phyloP scores from a whole-genome alignment of 2,113 vertebrate genomes.

The Falcunculus frontatus region DNA sequence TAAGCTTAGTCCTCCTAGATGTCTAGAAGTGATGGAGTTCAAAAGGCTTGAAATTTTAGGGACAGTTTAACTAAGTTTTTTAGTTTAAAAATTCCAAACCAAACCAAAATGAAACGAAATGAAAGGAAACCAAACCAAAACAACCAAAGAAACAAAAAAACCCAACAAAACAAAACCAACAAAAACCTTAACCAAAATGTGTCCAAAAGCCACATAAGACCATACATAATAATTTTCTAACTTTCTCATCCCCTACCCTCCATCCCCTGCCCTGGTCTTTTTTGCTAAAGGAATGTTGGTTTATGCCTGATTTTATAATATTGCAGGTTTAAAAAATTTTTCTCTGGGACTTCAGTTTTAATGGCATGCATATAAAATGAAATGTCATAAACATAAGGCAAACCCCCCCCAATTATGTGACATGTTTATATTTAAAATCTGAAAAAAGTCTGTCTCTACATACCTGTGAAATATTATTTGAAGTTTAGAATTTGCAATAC shows the following conservation, averaged over 20 bases:
- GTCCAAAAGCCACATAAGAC: not conserved
- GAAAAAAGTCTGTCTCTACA: conserved; percentile 53
- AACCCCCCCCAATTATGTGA: not conserved
- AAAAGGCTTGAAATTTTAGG: not conserved
- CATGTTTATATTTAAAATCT: conserved; percentile 70
- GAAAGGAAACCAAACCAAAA: not conserved
- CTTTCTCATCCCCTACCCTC: fast-evolving
- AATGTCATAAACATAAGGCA: conserved; percentile 67
- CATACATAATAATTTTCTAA: not conserved
- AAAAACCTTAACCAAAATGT: not conserved
- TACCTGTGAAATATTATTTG: conserved; percentile 36
- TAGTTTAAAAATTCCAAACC: not conserved
- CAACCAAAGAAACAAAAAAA: not conserved
- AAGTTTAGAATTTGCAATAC: conserved; percentile 42
- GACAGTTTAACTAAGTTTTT: not conserved
- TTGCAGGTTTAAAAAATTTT: conserved; percentile 53
- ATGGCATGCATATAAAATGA: conserved; percentile 69
- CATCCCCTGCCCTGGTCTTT: fast-evolving
- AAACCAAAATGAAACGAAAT: not conserved
- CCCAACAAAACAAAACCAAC: not conserved
- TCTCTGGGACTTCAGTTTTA: conserved; percentile 8
- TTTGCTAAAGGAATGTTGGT: conserved; percentile 10
- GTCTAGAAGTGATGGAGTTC: not conserved
- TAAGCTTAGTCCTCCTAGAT: not conserved
- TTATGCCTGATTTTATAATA: conserved; percentile 70